phyloP scores from a whole-genome alignment of 2,888 invertebrate genomes.

The Lamellibrachia columna region DNA sequence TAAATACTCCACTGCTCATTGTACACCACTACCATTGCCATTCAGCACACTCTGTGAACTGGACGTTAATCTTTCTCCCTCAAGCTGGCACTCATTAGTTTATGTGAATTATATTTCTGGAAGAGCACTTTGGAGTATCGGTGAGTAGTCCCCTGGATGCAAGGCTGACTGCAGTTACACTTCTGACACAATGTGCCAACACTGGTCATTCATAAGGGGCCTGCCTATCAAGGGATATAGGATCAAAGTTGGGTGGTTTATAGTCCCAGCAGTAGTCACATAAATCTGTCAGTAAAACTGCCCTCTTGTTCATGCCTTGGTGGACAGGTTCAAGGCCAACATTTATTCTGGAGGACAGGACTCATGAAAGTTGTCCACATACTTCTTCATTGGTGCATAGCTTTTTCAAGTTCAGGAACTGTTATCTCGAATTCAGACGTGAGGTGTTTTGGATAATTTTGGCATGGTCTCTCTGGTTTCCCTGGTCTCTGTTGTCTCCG shows the following conservation, averaged over 20 bases:
- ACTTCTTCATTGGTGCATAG: too few species aligned
- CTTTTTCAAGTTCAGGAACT: too few species aligned
- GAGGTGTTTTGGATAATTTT: too few species aligned
- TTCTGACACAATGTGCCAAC: background rate
- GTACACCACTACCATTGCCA: background rate
- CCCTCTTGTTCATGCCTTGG: background rate
- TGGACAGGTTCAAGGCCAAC: background rate
- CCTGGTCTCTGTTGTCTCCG: too few species aligned
- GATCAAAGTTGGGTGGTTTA: conserved; percentile 3
- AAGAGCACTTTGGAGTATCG: background rate
- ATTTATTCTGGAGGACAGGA: background rate
- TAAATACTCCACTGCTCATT: too few species aligned
- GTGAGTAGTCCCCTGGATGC: background rate
- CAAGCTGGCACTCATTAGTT: background rate
- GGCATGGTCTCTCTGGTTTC: too few species aligned
- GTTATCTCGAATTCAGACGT: too few species aligned
- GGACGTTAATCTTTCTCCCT: background rate
- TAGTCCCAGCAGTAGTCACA: background rate
- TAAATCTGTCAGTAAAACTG: conserved; percentile 4
- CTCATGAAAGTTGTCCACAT: too few species aligned
- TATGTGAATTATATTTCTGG: background rate
- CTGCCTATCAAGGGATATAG: background rate
- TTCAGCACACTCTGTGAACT: background rate
- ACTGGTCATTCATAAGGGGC: background rate
- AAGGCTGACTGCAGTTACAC: background rate